Conservation (phyloP, 37 sponge, comb jelly and placozoan genomes). For the Oopsacas minuta region DNA sequence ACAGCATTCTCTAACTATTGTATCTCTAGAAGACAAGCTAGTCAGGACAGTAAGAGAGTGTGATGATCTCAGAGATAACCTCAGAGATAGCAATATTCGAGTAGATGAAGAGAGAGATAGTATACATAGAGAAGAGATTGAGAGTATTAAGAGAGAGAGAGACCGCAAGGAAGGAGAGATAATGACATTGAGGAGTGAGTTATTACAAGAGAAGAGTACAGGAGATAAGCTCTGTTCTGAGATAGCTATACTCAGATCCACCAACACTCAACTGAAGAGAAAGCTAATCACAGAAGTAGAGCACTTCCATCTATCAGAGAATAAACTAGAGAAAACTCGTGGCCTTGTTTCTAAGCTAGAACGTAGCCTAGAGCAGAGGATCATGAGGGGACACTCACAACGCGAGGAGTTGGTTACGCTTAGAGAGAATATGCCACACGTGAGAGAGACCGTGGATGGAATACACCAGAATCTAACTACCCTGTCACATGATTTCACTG, state of each 20-base stretch:
- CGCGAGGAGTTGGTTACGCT: not conserved
- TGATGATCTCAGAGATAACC: not conserved
- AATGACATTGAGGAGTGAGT: not conserved
- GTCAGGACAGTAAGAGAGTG: slow-evolving; percentile 23
- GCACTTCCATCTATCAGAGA: not conserved
- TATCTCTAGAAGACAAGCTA: slow-evolving; percentile 53
- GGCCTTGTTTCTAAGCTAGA: not conserved
- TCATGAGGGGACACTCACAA: not conserved
- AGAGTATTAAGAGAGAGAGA: not conserved
- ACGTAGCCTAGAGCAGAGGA: slow-evolving; percentile 1
- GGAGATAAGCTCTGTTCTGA: not conserved
- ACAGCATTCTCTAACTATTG: slow-evolving; percentile 60
- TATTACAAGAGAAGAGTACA: not conserved
- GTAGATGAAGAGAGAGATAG: not conserved
- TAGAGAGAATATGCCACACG: not conserved
- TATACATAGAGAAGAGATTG: not conserved
- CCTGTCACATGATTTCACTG: not conserved
- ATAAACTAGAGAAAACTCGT: not conserved
- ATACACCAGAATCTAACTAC: not conserved
- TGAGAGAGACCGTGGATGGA: not conserved
- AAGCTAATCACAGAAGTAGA: not conserved
- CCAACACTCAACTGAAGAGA: not conserved
- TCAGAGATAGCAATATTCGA: not conserved
- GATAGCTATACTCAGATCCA: not conserved
- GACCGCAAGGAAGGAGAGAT: not conserved